Base-by-base conservation (phyloP, 1,140 invertebrate genomes). In the Drosophila mayri region DNA sequence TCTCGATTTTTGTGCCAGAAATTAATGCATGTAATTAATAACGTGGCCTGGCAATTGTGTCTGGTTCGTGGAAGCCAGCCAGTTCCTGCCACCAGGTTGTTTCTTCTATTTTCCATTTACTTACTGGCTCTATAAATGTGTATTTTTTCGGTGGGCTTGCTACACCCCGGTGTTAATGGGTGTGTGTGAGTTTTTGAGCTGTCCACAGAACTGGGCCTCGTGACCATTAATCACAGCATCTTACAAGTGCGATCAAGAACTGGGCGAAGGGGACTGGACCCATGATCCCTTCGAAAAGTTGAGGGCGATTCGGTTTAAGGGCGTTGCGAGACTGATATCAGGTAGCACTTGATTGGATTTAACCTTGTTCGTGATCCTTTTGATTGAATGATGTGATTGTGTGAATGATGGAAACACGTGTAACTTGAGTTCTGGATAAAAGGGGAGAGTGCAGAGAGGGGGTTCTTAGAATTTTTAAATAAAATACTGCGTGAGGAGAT, bases 21-120 rank as follows among this genome's bases (percentile, higher is more conserved):
- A 88, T 90, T 81, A 90, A 85, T 90, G 86, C 78, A 85, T 90
- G 85, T 90, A 90, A 90, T 90, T 90, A 90, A 90, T 90, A 90
- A 90, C 83, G 64, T 72, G 71, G 77, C 57, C 50, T 41, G 81
- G 63, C 75, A 78, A 78, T 78, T 78, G 75, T 76, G 74, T 58
- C 72, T 67, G 66, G 46, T 81, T 88, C 79, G 83, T 81, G 62
- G 84, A 80, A 83, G 58, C 62, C 65, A 76, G 49, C 62, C 65
- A 49, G 65, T 77, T 83, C 61, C 40, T 67, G 46, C 49, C 70
- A 72, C 65, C 54, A 54, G 60, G 65, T 65, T 64, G 65, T 65
- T 64, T 46, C 18, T 62, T 63, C 55, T 52, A 40, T 41, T 74
- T 58, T 41, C 50, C 66, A 70, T 61, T 57, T 49, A 30, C 41